Percentiles rank a stretch among this genome's conserved stretches.
Conservation (phyloP, 2,113 vertebrate genomes). For the Chaenocephalus aceratus region DNA sequence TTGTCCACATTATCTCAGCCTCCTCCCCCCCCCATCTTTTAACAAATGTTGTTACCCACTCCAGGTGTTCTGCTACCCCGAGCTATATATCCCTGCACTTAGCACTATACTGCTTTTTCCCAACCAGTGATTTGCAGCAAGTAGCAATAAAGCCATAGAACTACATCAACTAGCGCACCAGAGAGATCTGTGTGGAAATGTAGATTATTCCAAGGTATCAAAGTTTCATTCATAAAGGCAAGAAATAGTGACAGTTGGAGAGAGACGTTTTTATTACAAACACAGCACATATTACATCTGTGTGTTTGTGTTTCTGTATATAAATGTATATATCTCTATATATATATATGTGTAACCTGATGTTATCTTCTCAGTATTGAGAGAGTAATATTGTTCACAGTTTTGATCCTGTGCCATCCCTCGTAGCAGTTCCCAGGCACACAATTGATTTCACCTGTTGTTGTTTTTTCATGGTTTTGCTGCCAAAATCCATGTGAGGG, state of each 20-base stretch:
- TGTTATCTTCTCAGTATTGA: too few species aligned
- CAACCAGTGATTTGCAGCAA: background rate
- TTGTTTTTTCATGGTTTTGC: background rate
- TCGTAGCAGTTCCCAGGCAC: background rate
- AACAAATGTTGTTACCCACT: conserved; percentile 46
- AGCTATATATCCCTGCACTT: conserved; percentile 5
- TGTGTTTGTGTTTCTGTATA: background rate
- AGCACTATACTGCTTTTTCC: background rate
- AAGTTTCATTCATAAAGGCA: background rate
- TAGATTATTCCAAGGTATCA: background rate
- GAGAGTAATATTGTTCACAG: too few species aligned
- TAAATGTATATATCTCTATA: background rate
- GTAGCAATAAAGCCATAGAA: conserved; percentile 50
- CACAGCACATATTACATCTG: too few species aligned
- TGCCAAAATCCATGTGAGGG: background rate
- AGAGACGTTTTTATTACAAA: background rate
- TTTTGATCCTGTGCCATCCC: too few species aligned
- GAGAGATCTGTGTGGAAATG: background rate
- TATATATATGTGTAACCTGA: background rate
- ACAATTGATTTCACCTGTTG: background rate
- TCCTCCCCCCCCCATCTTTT: background rate
- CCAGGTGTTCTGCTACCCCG: conserved; percentile 59
- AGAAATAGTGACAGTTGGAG: conserved; percentile 24
- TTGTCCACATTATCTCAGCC: conserved; percentile 33
- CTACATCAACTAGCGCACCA: background rate